phyloP scores from a whole-genome alignment of 1,140 invertebrate species.

The Ditylenchus dipsaci region DNA sequence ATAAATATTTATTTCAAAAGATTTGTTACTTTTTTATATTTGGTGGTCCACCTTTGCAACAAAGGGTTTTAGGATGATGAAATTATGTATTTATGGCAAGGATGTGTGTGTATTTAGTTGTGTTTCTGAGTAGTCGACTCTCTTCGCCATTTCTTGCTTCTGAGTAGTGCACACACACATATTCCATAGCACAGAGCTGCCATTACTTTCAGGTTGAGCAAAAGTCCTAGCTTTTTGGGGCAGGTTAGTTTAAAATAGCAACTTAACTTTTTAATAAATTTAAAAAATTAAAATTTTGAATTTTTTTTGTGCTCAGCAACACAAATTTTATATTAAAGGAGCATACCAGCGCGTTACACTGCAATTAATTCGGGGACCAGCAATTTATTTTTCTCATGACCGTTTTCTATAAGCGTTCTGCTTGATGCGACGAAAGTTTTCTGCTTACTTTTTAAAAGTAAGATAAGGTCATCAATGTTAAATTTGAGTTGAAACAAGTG shows the following conservation, averaged over 20 bases:
- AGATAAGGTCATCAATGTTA: too few species aligned
- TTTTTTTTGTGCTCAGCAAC: too few species aligned
- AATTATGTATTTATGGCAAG: neutral
- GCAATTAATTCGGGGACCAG: too few species aligned
- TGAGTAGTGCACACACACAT: constrained; percentile 6
- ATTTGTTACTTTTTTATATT: constrained; percentile 1
- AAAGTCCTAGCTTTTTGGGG: constrained; percentile 9
- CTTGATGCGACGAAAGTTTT: too few species aligned
- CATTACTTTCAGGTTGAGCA: constrained; percentile 18
- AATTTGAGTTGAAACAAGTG: too few species aligned
- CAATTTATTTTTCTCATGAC: too few species aligned
- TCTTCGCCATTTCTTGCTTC: constrained; percentile 14
- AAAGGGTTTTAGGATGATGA: neutral
- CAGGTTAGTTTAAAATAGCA: constrained; percentile 23
- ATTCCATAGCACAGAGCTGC: constrained; percentile 16
- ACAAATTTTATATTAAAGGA: too few species aligned
- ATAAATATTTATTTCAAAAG: neutral
- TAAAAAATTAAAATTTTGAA: neutral
- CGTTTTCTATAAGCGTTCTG: too few species aligned
- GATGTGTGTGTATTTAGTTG: neutral
- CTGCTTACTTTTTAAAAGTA: too few species aligned
- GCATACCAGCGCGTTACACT: too few species aligned
- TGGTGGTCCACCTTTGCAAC: neutral
- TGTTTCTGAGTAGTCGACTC: constrained; percentile 5
- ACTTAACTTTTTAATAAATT: neutral